These are phyloP conservation scores for Ceyx erithaca DNA, from an alignment of 2,797 vertebrate genomes.

Conservation along the genomic window DNA sequence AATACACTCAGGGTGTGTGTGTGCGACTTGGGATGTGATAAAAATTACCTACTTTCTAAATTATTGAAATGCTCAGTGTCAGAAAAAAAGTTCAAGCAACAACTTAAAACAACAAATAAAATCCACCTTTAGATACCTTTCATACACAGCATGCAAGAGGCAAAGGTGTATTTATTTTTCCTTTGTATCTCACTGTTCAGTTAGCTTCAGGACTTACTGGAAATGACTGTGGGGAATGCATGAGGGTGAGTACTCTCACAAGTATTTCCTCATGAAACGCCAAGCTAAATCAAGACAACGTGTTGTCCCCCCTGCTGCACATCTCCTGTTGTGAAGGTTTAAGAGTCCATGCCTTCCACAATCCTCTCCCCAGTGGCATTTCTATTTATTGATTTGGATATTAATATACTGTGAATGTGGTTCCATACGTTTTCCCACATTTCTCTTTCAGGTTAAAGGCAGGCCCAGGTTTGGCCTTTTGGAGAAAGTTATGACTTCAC, in stretches of 20 bases:
- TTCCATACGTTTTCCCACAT: conserved; percentile 16
- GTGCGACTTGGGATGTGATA: neutral
- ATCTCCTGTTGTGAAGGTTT: conserved; percentile 12
- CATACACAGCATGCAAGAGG: neutral
- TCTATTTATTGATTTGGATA: neutral
- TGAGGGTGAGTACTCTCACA: neutral
- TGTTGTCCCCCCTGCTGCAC: neutral
- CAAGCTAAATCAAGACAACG: conserved; percentile 17
- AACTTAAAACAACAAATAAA: neutral
- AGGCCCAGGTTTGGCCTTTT: conserved; percentile 3
- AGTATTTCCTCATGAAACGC: neutral
- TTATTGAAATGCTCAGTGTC: neutral
- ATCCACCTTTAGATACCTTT: neutral
- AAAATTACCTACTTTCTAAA: neutral
- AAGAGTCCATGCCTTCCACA: neutral
- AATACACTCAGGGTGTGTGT: neutral
- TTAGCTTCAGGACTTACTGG: neutral
- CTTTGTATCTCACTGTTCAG: neutral
- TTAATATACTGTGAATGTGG: conserved; percentile 43
- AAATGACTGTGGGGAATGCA: neutral
- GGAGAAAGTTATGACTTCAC: conserved; percentile 24
- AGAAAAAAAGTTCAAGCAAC: neutral
- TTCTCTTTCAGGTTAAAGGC: conserved; percentile 25
- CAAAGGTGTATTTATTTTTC: neutral
- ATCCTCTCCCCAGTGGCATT: neutral